Percentiles rank a stretch among this genome's conserved stretches.
Evolutionary conservation across 2,888 invertebrate genomes (phyloP).

Genomic region (Ashinkailepas kermadecensis): DNA sequence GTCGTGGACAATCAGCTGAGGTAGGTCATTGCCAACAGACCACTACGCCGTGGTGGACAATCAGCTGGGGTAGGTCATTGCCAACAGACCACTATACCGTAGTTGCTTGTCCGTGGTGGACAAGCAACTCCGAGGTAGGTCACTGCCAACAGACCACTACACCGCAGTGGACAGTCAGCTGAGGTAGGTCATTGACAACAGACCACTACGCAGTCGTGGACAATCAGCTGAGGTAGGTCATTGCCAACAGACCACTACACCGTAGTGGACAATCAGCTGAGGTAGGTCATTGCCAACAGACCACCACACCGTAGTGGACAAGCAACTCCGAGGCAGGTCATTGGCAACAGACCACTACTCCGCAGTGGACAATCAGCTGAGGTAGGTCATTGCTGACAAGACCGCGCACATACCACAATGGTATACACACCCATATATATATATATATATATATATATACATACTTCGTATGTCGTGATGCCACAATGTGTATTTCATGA

Average conservation of each 20-base stretch:
- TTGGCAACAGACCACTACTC: not conserved
- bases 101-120: not conserved
- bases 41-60: no score
- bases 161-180: slow-evolving; percentile 17
- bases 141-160: not conserved
- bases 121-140: not conserved
- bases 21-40: no score
- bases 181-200: not conserved
- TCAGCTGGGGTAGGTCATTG: not conserved
- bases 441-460: not conserved
- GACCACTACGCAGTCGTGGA: slow-evolving; percentile 17
- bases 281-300: not conserved
- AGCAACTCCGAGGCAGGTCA: not conserved
- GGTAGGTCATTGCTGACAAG: no score
- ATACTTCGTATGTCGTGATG: not conserved
- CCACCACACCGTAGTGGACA: not conserved
- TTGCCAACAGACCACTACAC: not conserved
- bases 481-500: no score
- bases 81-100: not conserved
- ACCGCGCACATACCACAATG: no score
- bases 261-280: slow-evolving; percentile 17
- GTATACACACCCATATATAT: not conserved
- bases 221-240: not conserved
- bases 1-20: no score
- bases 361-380: no score